Conservation (phyloP, 2,797 vertebrate species). For the Podarcis lilfordi region DNA sequence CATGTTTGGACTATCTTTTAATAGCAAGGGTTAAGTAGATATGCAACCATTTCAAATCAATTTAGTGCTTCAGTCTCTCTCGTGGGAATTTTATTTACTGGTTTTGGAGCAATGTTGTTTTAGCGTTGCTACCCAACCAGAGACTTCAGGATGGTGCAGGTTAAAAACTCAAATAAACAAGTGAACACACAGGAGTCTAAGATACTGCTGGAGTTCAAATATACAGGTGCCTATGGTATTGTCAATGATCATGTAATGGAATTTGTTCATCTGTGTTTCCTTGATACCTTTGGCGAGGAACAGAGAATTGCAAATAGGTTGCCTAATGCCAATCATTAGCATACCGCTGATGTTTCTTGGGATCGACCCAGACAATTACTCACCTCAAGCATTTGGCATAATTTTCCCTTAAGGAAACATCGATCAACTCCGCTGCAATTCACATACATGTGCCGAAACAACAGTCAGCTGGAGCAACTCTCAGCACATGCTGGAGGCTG, state of each 20-base stretch:
- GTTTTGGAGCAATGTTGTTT: not conserved
- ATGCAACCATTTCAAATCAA: not conserved
- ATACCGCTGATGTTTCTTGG: conserved; percentile 32
- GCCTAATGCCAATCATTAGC: conserved; percentile 25
- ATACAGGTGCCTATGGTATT: conserved; percentile 41
- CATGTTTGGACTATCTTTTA: not conserved
- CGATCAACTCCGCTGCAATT: conserved; percentile 2
- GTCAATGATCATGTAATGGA: conserved; percentile 21
- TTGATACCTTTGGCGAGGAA: conserved; percentile 35
- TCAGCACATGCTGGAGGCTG: not conserved
- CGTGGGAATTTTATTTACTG: not conserved
- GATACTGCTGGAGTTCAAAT: conserved; percentile 18
- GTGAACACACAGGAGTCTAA: not conserved
- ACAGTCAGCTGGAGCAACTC: not conserved
- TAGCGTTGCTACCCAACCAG: not conserved
- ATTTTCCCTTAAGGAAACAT: conserved; percentile 11
- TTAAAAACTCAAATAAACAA: conserved; percentile 10
- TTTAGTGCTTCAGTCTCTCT: not conserved
- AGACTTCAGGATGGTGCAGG: not conserved
- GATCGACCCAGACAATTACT: conserved; percentile 21
- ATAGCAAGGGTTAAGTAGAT: not conserved
- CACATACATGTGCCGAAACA: not conserved
- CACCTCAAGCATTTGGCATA: conserved; percentile 9
- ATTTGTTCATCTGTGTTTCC: conserved; percentile 35
- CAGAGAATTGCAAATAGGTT: conserved; percentile 41